Evolutionary conservation across 2,888 invertebrate genomes (phyloP).

Genomic region (Ephialtes manifestator): DNA sequence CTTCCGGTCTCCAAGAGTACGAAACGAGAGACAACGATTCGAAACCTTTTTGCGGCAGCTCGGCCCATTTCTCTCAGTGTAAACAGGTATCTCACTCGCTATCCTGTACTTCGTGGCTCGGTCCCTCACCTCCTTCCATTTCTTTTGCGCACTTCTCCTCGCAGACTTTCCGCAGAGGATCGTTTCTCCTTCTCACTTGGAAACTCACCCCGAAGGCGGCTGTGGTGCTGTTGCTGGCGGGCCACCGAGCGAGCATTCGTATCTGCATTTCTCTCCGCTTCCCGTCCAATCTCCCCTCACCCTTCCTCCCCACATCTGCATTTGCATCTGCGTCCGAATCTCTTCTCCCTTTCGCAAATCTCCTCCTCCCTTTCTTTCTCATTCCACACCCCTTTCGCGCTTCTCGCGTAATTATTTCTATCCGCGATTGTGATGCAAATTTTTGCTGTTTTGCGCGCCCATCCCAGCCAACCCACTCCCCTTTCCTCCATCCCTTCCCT

Average conservation of each 20-base stretch:
- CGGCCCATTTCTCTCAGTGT: slow-evolving; percentile 64
- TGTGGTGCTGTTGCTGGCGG: slow-evolving; percentile 48
- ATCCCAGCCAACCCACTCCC: slow-evolving; percentile 63
- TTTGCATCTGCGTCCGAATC: slow-evolving; percentile 74
- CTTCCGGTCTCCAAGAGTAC: slow-evolving; percentile 33
- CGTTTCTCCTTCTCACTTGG: slow-evolving; percentile 54
- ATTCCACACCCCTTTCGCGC: slow-evolving; percentile 74
- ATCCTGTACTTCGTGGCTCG: slow-evolving; percentile 51
- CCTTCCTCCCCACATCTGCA: slow-evolving; percentile 73
- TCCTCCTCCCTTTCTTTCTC: slow-evolving; percentile 60
- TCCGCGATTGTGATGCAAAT: slow-evolving; percentile 86
- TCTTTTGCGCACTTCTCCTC: slow-evolving; percentile 64
- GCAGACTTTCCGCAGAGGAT: slow-evolving; percentile 51
- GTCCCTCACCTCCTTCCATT: slow-evolving; percentile 42
- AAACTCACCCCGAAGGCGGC: slow-evolving; percentile 18
- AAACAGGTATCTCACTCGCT: slow-evolving; percentile 69
- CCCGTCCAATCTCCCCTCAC: slow-evolving; percentile 64
- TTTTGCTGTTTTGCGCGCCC: slow-evolving; percentile 82
- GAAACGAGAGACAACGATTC: slow-evolving; percentile 55
- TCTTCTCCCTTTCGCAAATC: slow-evolving; percentile 68
- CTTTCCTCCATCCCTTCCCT: slow-evolving; percentile 43
- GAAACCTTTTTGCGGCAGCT: slow-evolving; percentile 57
- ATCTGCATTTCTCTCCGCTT: slow-evolving; percentile 81
- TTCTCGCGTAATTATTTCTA: slow-evolving; percentile 85
- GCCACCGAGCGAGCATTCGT: slow-evolving; percentile 63